Conservation (phyloP, 92 coral and sea anemone species). For the Zoanthus sociatus region DNA sequence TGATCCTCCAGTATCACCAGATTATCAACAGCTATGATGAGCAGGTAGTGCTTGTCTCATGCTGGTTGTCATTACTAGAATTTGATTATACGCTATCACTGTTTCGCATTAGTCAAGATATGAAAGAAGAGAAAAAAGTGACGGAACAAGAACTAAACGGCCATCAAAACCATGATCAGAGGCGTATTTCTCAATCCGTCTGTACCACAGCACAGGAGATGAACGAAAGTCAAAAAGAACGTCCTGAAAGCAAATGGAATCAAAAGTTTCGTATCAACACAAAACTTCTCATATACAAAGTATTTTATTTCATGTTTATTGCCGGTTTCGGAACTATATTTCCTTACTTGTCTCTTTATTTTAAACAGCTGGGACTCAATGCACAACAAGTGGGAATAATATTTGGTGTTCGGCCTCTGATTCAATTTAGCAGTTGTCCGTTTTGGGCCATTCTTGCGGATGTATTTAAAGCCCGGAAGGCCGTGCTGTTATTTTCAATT, state of each 20-base stretch:
- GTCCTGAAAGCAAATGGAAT: slow-evolving; percentile 27
- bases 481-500: slow-evolving; percentile 83
- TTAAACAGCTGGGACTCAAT: slow-evolving; percentile 90
- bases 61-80: not conserved
- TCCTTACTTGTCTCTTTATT: slow-evolving; percentile 94
- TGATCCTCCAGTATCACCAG: not conserved
- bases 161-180: not conserved
- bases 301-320: slow-evolving; percentile 90
- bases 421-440: slow-evolving; percentile 94
- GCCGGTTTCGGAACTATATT: slow-evolving; percentile 98
- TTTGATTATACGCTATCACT: not conserved
- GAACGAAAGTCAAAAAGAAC: not conserved
- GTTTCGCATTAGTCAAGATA: not conserved
- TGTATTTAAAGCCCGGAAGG: slow-evolving; percentile 84
- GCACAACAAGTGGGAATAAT: slow-evolving; percentile 90
- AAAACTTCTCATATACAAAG: slow-evolving; percentile 80
- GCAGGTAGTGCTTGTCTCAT: not conserved
- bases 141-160: not conserved
- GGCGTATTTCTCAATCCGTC: not conserved
- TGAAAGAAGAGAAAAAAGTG: not conserved
- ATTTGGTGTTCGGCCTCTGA: slow-evolving; percentile 90
- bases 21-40: not conserved
- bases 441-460: slow-evolving; percentile 96
- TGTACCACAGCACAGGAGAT: not conserved
- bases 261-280: slow-evolving; percentile 58